Conservation (phyloP, 2,113 vertebrate species). For the Tetrao urogallus region DNA sequence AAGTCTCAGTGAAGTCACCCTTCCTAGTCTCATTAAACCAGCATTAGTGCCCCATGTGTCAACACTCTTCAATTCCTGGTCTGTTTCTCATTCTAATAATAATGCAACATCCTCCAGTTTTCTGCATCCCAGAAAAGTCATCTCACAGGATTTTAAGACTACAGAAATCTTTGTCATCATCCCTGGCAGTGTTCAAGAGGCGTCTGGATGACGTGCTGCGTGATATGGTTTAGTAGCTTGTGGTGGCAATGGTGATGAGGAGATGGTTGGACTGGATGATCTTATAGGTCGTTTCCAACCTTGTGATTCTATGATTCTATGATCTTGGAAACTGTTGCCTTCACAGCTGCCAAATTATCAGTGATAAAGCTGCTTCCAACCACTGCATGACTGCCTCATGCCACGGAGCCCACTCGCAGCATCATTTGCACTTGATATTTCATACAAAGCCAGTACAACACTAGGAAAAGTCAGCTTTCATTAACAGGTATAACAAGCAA, state of each 20-base stretch:
- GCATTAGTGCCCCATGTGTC: neutral
- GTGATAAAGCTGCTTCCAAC: neutral
- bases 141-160: neutral
- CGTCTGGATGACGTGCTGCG: too few relatives aligned
- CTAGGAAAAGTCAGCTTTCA: neutral
- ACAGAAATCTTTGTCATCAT: neutral
- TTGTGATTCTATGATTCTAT: too few relatives aligned
- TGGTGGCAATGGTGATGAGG: too few relatives aligned
- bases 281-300: too few relatives aligned
- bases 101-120: neutral
- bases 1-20: neutral
- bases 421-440: neutral
- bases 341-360: neutral
- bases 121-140: neutral
- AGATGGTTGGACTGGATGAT: too few relatives aligned
- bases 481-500: neutral
- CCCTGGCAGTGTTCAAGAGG: too few relatives aligned
- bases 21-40: neutral
- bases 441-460: fast-evolving
- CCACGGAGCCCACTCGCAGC: neutral
- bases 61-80: neutral
- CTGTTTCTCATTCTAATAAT: neutral
- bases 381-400: fast-evolving
- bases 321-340: neutral
- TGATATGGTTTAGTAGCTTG: too few relatives aligned